Evolutionary conservation across 2,797 vertebrate genomes (phyloP), one percentile per base, ranked within the genome.

Genomic region (Melanogrammus aeglefinus): DNA sequence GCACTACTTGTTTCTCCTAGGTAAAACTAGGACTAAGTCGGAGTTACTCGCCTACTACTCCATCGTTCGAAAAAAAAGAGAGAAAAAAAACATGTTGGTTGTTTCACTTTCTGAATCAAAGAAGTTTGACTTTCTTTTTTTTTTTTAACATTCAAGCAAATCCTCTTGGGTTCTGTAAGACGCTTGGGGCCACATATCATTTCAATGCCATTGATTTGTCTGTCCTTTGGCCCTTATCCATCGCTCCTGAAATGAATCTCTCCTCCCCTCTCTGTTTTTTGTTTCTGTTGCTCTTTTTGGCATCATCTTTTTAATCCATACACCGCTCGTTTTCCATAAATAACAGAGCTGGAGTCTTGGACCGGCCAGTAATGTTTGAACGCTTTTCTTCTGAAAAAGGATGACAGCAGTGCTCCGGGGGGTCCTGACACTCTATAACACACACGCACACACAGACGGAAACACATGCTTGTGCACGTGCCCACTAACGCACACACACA

Each of bases 201-300:
- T 86, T 90, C 85, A 90, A 88, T 86, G 88, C 86, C 90, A 90
- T 92, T 91, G 91, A 92, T 92, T 89, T 90, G 87, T 86, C 90
- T 87, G 87, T 91, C 91, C 86, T 92, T 91, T 91, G 90, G 90
- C 90, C 81, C 76, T 80, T 87, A 83, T 91, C 86, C 86, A 85
- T 75, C 82, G 82, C 87, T 89, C 83, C 82, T 84, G 86, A 86
- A 88, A 89, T 92, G 90, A 92, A 90, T 92, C 91, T 89, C 76
- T 81, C 78, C 79, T 85, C 81, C 75, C 74, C 79, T 87, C 77
- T 85, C 13, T 44, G 9, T 44, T 44, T 44, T 44, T 44, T 44
- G 41, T 44, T 44, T 12, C 41, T 44, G 41, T 14, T 44, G 9
- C 41, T 87, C 80, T 77, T 87, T 84, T 92, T 91, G 90, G 90